Evolutionary conservation across 1,140 invertebrate genomes (phyloP).

Genomic region (Sogatella furcifera): DNA sequence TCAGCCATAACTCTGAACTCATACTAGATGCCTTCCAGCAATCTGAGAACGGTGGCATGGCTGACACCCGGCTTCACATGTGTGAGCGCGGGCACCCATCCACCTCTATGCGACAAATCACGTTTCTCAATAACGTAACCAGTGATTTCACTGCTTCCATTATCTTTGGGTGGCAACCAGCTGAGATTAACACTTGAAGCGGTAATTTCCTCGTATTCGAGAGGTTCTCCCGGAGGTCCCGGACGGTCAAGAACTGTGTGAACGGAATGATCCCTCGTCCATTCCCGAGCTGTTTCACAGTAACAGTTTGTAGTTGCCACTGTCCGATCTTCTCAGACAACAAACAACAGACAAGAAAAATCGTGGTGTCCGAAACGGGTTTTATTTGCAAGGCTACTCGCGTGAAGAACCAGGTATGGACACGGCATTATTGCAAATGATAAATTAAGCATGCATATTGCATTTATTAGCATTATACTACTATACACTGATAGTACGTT

Average conservation of each 20-base stretch:
- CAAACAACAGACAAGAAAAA: no score
- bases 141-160: constrained; percentile 88
- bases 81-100: constrained; percentile 90
- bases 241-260: constrained; percentile 84
- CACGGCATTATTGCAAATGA: no score
- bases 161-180: constrained; percentile 89
- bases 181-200: constrained; percentile 84
- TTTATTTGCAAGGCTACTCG: no score
- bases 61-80: constrained; percentile 81
- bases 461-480: no score
- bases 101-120: constrained; percentile 86
- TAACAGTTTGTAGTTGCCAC: constrained; percentile 68
- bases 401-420: no score
- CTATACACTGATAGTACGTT: no score
- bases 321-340: constrained; percentile 69
- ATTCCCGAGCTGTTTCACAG: constrained; percentile 80
- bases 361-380: no score
- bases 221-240: constrained; percentile 69
- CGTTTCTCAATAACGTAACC: constrained; percentile 95
- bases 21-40: constrained; percentile 85
- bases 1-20: constrained; percentile 89
- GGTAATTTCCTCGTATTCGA: constrained; percentile 90
- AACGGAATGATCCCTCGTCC: constrained; percentile 79
- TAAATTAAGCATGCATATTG: no score
- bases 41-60: constrained; percentile 72